Base-by-base conservation (phyloP, 1,140 invertebrate species). In the Plodia interpunctella region DNA sequence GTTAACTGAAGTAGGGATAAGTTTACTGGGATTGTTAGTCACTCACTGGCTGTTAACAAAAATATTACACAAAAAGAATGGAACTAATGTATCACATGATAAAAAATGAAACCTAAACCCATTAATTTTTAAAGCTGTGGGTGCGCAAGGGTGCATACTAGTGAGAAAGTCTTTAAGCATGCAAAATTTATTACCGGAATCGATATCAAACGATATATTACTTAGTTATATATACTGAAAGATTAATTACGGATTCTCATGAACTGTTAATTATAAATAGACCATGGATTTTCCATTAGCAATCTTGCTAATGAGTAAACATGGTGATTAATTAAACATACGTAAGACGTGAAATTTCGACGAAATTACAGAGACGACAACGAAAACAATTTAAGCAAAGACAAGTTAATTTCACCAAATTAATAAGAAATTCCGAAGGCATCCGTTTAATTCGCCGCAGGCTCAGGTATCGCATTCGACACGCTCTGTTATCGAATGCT, bases 371-470 rank as follows among this genome's bases (percentile, higher is more conserved):
- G 5, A 15, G 38, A 44, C 15, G 2, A 44, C 15, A 1, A 44
- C 15, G 15, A 5, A 44, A 13, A 32, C 30, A 32, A 32, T 21
- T 51, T 51, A 51, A 19, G 18, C 15, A 6, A 9, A 5, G 15
- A 51, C 18, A 30, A 30, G 19, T 54, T 10, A 60, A 54, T 60
- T 54, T 60, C 58, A 54, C 58, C 51, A 60, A 60, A 60, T 20
- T 28, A 28, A 44, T 44, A 44, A 10, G 38, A 54, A 60, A 60
- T 54, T 44, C 32, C 49, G 21, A 44, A 60, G 25, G 49, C 55
- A 57, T 35, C 15, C 50, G 28, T 59, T 49, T 35, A 60, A 60
- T 55, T 55, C 21, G 38, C 20, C 52, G n/a, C 57, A 30, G 54
- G 38, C 35, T 38, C 15, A 44, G n/a, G 54, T 38, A 44, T 55